Percentiles rank a stretch among this genome's conserved stretches.
Evolutionary conservation across 1,140 invertebrate genomes (phyloP).

Genomic region (Diorhabda sublineata): DNA sequence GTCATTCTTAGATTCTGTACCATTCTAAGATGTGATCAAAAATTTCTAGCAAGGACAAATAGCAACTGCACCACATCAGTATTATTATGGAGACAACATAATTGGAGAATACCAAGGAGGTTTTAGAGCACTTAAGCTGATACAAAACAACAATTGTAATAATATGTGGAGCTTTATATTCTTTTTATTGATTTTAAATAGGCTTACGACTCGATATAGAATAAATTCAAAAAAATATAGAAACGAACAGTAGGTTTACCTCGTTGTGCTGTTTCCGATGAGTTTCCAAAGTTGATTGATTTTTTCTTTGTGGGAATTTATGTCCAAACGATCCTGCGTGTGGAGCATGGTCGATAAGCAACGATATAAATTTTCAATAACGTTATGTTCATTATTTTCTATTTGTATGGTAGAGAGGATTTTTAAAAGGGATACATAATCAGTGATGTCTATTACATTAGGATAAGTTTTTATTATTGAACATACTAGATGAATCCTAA

Average conservation of each 20-base stretch:
- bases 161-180: too few relatives aligned
- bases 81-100: too few relatives aligned
- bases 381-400: slow-evolving; percentile 41
- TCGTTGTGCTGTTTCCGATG: slow-evolving; percentile 47
- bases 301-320: slow-evolving; percentile 25
- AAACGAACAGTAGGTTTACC: slow-evolving; percentile 35
- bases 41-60: too few relatives aligned
- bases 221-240: not conserved
- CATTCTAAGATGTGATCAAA: too few relatives aligned
- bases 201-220: not conserved
- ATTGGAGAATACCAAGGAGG: too few relatives aligned
- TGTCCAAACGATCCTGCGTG: slow-evolving; percentile 35
- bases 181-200: too few relatives aligned
- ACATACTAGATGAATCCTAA: slow-evolving; percentile 33
- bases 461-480: slow-evolving; percentile 45
- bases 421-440: slow-evolving; percentile 45
- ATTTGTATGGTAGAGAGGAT: slow-evolving; percentile 42
- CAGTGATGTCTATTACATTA: slow-evolving; percentile 38
- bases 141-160: too few relatives aligned
- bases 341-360: slow-evolving; percentile 41
- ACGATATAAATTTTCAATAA: slow-evolving; percentile 45
- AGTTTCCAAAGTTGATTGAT: slow-evolving; percentile 44
- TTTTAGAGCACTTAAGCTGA: too few relatives aligned
- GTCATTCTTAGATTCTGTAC: too few relatives aligned
- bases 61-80: too few relatives aligned